Percentiles rank a stretch among this genome's conserved stretches.
These are phyloP conservation scores for Monarcha castaneiventris DNA, from an alignment of 2,113 vertebrate species.

Conservation along the genomic window DNA sequence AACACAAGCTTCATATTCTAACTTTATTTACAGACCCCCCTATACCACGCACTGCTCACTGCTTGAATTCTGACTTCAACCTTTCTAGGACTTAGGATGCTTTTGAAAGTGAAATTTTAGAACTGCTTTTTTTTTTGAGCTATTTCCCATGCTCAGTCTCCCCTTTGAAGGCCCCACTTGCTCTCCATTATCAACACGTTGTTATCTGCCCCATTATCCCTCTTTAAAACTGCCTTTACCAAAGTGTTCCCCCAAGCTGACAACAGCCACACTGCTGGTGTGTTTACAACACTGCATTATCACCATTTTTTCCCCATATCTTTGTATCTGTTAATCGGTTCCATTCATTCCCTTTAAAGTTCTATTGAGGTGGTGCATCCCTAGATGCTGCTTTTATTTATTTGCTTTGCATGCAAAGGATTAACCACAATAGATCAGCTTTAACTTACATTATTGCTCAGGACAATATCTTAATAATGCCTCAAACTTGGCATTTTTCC, in stretches of 20 bases:
- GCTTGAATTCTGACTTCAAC: neutral
- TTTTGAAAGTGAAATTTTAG: neutral
- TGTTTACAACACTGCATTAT: neutral
- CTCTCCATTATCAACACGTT: neutral
- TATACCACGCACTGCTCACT: neutral
- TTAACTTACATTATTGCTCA: neutral
- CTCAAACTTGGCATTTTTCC: neutral
- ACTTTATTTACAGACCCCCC: neutral
- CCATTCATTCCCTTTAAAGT: neutral
- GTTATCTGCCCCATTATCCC: neutral
- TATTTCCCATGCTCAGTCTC: neutral
- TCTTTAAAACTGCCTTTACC: neutral
- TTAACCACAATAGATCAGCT: neutral
- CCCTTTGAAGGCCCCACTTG: neutral
- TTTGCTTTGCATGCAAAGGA: neutral
- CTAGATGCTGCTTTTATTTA: neutral
- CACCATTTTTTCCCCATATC: neutral
- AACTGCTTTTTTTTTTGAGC: neutral
- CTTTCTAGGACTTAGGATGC: neutral
- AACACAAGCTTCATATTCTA: neutral
- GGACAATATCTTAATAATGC: neutral
- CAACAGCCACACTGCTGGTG: neutral
- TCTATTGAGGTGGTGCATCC: neutral
- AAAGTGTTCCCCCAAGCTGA: neutral
- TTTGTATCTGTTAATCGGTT: neutral